Conservation (phyloP, 1,140 invertebrate species). For the Thaumetopoea pityocampa region DNA sequence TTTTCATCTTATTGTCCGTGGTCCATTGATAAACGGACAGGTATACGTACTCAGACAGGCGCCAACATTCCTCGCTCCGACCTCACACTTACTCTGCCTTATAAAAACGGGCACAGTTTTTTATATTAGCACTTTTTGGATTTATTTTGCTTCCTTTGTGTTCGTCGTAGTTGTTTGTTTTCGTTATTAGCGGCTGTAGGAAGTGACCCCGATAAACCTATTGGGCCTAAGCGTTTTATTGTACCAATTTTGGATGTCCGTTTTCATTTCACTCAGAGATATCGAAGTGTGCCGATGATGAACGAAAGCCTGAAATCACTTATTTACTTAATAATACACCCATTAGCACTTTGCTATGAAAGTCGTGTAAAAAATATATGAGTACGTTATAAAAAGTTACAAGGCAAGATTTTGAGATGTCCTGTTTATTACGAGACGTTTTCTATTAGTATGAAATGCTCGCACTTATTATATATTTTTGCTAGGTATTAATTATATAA, state of each 20-base stretch:
- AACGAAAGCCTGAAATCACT: slow-evolving; percentile 8
- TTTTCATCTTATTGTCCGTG: slow-evolving; percentile 65
- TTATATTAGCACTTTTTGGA: slow-evolving; percentile 70
- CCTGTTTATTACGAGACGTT: slow-evolving; percentile 5
- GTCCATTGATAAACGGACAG: slow-evolving; percentile 75
- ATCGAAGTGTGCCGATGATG: slow-evolving; percentile 30
- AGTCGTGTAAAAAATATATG: slow-evolving; percentile 23
- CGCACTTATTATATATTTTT: slow-evolving; percentile 45
- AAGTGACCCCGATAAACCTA: slow-evolving; percentile 72
- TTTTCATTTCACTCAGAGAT: slow-evolving; percentile 43
- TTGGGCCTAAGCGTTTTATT: slow-evolving; percentile 72
- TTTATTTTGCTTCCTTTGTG: slow-evolving; percentile 69
- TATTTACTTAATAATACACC: slow-evolving; percentile 30
- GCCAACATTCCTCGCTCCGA: slow-evolving; percentile 74
- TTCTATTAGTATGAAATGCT: slow-evolving; percentile 32
- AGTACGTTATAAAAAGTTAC: slow-evolving; percentile 20
- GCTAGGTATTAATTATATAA: slow-evolving; percentile 56
- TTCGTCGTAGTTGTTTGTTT: slow-evolving; percentile 68
- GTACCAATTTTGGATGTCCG: slow-evolving; percentile 68
- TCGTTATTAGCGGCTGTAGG: slow-evolving; percentile 70
- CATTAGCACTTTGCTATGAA: slow-evolving; percentile 46
- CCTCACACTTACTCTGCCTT: slow-evolving; percentile 71
- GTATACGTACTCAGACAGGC: slow-evolving; percentile 75
- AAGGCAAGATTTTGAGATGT: slow-evolving; percentile 11
- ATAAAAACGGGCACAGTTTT: slow-evolving; percentile 71